Evolutionary conservation across 2,113 vertebrate species (phyloP).

Genomic region (Eretmochelys imbricata): DNA sequence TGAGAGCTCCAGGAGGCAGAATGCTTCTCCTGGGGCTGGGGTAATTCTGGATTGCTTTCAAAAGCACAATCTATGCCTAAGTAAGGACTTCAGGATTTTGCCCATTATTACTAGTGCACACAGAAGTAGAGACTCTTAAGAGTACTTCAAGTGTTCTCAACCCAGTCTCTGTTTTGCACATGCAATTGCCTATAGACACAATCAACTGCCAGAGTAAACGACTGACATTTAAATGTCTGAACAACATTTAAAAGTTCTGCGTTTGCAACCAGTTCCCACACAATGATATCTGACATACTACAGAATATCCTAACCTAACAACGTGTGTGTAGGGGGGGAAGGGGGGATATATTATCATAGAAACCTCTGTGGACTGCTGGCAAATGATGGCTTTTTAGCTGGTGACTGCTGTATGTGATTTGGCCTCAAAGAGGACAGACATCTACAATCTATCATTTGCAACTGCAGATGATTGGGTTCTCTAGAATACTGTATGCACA

Average conservation of each 20-base stretch:
- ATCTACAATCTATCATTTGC: neutral
- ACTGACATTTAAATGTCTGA: neutral
- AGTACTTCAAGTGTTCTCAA: neutral
- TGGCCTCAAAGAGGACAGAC: neutral
- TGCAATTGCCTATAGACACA: neutral
- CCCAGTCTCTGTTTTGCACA: slow-evolving; percentile 1
- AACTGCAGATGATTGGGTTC: neutral
- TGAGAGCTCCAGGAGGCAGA: neutral
- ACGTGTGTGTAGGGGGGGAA: neutral
- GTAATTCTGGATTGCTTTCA: neutral
- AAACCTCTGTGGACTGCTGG: neutral
- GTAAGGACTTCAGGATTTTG: neutral
- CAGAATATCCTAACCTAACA: neutral
- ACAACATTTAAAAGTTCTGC: neutral
- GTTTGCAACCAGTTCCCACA: neutral
- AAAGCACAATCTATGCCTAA: neutral
- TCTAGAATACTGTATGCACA: neutral
- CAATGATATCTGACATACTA: neutral
- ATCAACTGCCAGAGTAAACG: slow-evolving; percentile 34
- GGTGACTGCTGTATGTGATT: neutral
- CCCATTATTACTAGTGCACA: neutral
- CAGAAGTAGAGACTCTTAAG: neutral
- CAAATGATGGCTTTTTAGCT: neutral
- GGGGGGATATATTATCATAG: neutral
- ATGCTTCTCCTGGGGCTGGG: neutral